Conservation (phyloP, 2,113 vertebrate species). For the Theropithecus gelada region DNA sequence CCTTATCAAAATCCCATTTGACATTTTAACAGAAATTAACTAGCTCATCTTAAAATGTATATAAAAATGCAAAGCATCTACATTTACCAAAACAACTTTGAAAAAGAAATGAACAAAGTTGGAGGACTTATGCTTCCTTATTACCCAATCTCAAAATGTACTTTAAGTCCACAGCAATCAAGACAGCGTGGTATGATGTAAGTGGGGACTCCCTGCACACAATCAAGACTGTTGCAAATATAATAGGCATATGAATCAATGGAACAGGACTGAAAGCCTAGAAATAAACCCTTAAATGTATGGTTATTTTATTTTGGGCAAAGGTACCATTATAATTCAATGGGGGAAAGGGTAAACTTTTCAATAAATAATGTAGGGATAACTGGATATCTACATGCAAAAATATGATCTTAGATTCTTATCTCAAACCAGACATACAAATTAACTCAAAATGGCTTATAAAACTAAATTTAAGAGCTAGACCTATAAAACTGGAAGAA, state of each 20-base stretch:
- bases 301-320: not conserved
- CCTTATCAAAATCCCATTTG: constrained; percentile 1
- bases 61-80: not conserved
- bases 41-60: not conserved
- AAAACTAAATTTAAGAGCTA: constrained; percentile 1
- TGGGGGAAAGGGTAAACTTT: not conserved
- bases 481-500: constrained; percentile 2
- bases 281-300: not conserved
- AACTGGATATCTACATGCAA: not conserved
- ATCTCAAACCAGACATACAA: not conserved
- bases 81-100: not conserved
- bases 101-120: not conserved
- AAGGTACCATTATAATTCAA: not conserved
- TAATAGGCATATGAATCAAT: not conserved
- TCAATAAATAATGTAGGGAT: not conserved
- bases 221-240: not conserved
- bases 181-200: not conserved
- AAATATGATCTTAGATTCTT: not conserved
- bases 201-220: not conserved
- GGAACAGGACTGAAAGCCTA: not conserved
- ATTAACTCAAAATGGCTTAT: not conserved
- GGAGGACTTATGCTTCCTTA: not conserved
- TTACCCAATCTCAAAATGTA: not conserved
- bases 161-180: not conserved
- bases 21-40: not conserved